These are phyloP conservation scores for Pantelozetes paolii DNA, from an alignment of 2,888 invertebrate species.

Conservation along the genomic window DNA sequence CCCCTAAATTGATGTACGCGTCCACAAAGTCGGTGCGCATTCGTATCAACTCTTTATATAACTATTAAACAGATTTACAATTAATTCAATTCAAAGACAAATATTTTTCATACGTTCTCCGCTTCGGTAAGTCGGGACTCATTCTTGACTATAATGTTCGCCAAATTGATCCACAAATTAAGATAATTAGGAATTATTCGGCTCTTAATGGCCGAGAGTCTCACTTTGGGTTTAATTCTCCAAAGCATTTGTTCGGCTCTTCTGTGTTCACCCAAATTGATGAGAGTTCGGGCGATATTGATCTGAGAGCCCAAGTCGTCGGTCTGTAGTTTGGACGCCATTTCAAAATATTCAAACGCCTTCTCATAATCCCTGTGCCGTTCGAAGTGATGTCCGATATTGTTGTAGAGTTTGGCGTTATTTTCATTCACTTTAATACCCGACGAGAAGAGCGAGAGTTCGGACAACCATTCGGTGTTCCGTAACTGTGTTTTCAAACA, in stretches of 20 bases:
- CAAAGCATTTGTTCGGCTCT: conserved; percentile 70
- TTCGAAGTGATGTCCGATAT: conserved; percentile 92
- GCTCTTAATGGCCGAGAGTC: conserved; percentile 89
- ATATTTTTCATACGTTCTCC: conserved; percentile 60
- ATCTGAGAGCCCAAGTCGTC: conserved; percentile 66
- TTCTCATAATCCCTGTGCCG: conserved; percentile 65
- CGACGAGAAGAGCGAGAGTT: conserved; percentile 88
- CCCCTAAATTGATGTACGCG: conserved; percentile 93
- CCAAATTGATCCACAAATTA: conserved; percentile 89
- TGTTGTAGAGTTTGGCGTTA: conserved; percentile 93
- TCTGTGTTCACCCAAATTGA: conserved; percentile 76
- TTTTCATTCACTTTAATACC: conserved; percentile 75
- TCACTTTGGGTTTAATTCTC: conserved; percentile 57
- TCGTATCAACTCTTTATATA: conserved; percentile 85
- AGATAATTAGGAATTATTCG: conserved; percentile 90
- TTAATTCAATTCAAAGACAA: conserved; percentile 23
- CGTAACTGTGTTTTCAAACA: conserved; percentile 77
- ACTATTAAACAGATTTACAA: conserved; percentile 49
- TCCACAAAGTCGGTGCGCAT: conserved; percentile 93
- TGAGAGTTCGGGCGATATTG: conserved; percentile 92
- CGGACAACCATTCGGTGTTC: conserved; percentile 88
- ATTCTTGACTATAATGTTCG: conserved; percentile 87
- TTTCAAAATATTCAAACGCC: conserved; percentile 82
- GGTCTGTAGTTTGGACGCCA: conserved; percentile 84
- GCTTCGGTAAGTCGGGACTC: conserved; percentile 86